Percentiles rank a stretch among this genome's conserved stretches.
These are phyloP conservation scores for Morone chrysops DNA, from an alignment of 2,113 vertebrate species.

Conservation along the genomic window DNA sequence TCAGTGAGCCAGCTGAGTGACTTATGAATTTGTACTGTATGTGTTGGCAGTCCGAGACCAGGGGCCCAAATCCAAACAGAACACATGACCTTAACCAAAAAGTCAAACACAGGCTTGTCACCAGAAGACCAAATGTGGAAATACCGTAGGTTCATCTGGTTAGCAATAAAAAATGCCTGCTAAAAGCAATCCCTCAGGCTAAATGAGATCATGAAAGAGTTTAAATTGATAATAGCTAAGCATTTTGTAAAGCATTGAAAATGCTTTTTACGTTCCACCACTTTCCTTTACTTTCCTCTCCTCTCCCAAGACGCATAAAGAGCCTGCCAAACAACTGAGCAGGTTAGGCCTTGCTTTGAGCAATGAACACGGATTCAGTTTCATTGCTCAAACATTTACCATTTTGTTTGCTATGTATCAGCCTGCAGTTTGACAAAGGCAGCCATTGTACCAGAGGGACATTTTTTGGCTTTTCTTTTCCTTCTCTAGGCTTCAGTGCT, in stretches of 20 bases:
- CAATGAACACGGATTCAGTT: conserved; percentile 58
- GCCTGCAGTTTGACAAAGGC: conserved; percentile 74
- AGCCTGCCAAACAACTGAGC: conserved; percentile 59
- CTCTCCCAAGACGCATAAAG: conserved; percentile 40
- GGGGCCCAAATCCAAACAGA: conserved; percentile 66
- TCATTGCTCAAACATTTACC: conserved; percentile 77
- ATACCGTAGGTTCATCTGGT: conserved; percentile 19
- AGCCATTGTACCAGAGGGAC: conserved; percentile 67
- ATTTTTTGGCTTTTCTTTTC: conserved; percentile 65
- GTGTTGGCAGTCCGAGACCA: conserved; percentile 71
- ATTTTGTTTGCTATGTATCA: conserved; percentile 73
- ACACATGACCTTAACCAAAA: conserved; percentile 66
- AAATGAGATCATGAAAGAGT: conserved; percentile 6
- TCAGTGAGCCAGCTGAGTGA: conserved; percentile 52
- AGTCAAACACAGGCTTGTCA: conserved; percentile 69
- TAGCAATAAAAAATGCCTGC: conserved; percentile 39
- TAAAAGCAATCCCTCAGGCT: conserved; percentile 5
- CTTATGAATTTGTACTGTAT: conserved; percentile 73
- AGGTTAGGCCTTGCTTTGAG: conserved; percentile 67
- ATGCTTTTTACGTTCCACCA: conserved; percentile 28
- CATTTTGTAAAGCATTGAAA: conserved; percentile 44
- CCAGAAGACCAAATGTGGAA: conserved; percentile 60
- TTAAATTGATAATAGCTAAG: conserved; percentile 19
- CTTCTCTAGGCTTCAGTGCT: conserved; percentile 51
- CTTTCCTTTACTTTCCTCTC: conserved; percentile 32